Evolutionary conservation across 1,140 invertebrate genomes (phyloP).

Genomic region (Magallana angulata): DNA sequence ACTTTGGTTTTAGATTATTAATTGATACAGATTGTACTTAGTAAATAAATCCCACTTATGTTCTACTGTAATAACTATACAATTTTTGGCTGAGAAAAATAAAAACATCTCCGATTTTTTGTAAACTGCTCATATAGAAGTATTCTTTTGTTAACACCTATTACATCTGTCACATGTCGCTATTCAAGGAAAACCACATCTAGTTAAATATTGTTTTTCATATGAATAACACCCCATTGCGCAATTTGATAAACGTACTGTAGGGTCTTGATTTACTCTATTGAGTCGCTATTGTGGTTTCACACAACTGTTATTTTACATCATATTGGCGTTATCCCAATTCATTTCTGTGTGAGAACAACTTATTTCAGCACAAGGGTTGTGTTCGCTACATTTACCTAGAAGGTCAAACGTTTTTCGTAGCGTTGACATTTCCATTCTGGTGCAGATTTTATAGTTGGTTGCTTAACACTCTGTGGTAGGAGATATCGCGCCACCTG

Average conservation of each 20-base stretch:
- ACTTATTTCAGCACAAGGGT: not conserved
- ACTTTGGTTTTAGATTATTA: too few relatives aligned
- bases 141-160: not conserved
- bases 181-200: not conserved
- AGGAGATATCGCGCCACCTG: too few relatives aligned
- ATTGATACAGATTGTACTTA: too few relatives aligned
- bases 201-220: conserved; percentile 30
- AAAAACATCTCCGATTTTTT: too few relatives aligned
- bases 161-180: conserved; percentile 7
- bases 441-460: too few relatives aligned
- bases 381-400: not conserved
- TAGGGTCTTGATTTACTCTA: not conserved
- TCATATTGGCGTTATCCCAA: conserved; percentile 18
- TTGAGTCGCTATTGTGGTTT: not conserved
- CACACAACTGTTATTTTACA: not conserved
- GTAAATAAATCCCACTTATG: too few relatives aligned
- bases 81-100: too few relatives aligned
- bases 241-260: not conserved
- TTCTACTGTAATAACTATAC: too few relatives aligned
- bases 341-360: not conserved
- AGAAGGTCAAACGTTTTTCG: not conserved
- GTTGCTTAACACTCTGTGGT: too few relatives aligned
- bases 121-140: too few relatives aligned
- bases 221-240: not conserved
- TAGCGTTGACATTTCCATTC: too few relatives aligned